Evolutionary conservation across 2,113 vertebrate genomes (phyloP), one percentile per base, ranked within the genome.

Genomic region (Zeus faber): DNA sequence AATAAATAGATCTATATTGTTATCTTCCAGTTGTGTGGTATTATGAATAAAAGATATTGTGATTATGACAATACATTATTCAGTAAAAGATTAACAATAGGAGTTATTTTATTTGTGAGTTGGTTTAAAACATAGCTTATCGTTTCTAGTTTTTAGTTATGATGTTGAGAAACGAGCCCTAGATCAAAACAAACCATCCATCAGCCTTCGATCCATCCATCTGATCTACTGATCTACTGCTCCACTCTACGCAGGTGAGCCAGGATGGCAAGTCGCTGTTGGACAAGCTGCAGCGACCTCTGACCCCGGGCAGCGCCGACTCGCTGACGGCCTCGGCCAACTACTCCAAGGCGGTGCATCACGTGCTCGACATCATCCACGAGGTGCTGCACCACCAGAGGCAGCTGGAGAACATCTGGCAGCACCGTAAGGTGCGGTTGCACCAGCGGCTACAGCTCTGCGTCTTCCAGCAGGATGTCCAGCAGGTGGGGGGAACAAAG

Each of bases 371-470:
- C 40, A 91, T 94, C 68, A 96, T 99, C 79, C 97, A 98, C 3
- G 95, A 99, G 77, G 96, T 99, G 9, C 80, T 99, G 61, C 97
- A 98, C 72, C 96, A 98, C 82, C 97, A 99, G 85, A 87, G 97
- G 67, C 95, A 99, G 63, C 87, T 99, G 33, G 96, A 99, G 64
- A 98, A 95, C 81, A 97, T 98, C 74, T 98, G 95, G 96, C 97
- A 99, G 72, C 97, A 99, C 73, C 95, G 97, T 27, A 99, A 99
- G 72, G 95, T 99, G 21, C 95, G 97, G 24, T 89, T 99, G 6
- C 97, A 99, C 72, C 95, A 98, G 70, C 80, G 97, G 8, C 92
- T 99, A 66, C 97, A 99, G 78, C 91, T 99, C 0, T 98, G 97
- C 0, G 97, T 98, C 49, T 99, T 99, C 74, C 97, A 98, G 55